Base-by-base conservation (phyloP, 2,113 vertebrate genomes). In the Lepus timidus region DNA sequence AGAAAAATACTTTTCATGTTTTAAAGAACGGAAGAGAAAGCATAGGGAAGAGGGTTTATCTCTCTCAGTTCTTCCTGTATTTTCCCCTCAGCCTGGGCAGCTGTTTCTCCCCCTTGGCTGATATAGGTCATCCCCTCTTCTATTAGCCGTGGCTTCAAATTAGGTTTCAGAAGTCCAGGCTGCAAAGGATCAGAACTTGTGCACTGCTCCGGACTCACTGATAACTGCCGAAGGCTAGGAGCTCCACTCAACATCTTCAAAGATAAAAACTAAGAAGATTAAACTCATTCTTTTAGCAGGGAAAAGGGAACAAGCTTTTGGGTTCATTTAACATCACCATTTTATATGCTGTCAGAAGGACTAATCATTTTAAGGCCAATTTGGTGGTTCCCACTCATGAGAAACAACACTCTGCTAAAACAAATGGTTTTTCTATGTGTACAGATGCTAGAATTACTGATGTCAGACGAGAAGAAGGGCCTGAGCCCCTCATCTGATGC, bases 251-350 rank as follows among this genome's bases (percentile, higher is more conserved):
- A 6, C 44, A 29, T 79, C 80, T 73, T 78, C 87, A 67, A 33
- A 74, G 86, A 88, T 8, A 82, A 58, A 94, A 90, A 78, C 78
- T 36, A 4, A 75, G 78, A 52, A 89, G 95, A 85, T 80, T 22
- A 73, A 73, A 82, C 17, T n/a, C 67, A 20, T 76, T 51, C 74
- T 95, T 94, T 86, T 25, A 83, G 75, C 93, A 89, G 75, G 76
- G 79, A 91, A 85, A 80, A 83, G 71, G 62, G 52, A 75, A 88
- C 33, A 0, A 1, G n/a, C 71, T 68, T 55, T 96, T 14, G 58
- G 76, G 71, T 88, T 96, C 96, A 94, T 52, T 85, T 81, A 89
- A 65, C 96, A 96, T 81, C 64, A 51, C 68, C 65, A 76, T 74
- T 79, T 80, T 95, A 1, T 44, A 70, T n/a, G 31, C 31, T 79